Evolutionary conservation across 1,140 invertebrate species (phyloP).

Genomic region (Plutomurus gul): DNA sequence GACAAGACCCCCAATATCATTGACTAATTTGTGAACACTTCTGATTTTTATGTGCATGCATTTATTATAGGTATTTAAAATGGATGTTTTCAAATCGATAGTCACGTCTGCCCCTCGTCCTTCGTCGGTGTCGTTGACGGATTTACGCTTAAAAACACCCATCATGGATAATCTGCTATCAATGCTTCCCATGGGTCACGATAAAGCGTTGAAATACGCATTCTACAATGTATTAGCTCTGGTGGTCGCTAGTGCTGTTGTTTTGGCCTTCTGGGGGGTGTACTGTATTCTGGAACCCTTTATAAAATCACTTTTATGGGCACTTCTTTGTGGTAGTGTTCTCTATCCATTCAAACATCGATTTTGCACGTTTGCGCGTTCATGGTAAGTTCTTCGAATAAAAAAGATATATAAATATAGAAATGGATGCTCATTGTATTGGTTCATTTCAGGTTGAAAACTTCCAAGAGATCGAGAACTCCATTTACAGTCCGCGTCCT

Average conservation of each 20-base stretch:
- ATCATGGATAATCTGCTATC: slow-evolving; percentile 51
- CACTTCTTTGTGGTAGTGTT: slow-evolving; percentile 85
- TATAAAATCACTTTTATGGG: slow-evolving; percentile 90
- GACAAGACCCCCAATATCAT: no score
- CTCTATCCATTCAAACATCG: slow-evolving; percentile 85
- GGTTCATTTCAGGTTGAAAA: slow-evolving; percentile 61
- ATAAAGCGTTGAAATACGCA: slow-evolving; percentile 84
- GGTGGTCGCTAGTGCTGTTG: slow-evolving; percentile 68
- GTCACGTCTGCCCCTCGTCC: neutral
- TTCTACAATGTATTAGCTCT: slow-evolving; percentile 83
- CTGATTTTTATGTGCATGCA: no score
- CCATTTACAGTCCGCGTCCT: slow-evolving; percentile 71
- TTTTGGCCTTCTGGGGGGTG: slow-evolving; percentile 73
- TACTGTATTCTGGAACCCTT: slow-evolving; percentile 88
- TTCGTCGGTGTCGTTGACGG: slow-evolving; percentile 27
- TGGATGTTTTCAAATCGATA: no score
- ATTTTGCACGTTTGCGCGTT: slow-evolving; percentile 69
- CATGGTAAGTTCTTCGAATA: slow-evolving; percentile 65
- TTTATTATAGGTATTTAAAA: no score
- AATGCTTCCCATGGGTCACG: slow-evolving; percentile 62
- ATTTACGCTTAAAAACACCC: slow-evolving; percentile 40
- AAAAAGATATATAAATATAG: neutral
- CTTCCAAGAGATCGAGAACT: slow-evolving; percentile 64
- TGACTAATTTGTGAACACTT: no score
- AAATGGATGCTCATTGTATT: neutral